Evolutionary conservation across 2,113 vertebrate species (phyloP).

Genomic region (Tichodroma muraria): DNA sequence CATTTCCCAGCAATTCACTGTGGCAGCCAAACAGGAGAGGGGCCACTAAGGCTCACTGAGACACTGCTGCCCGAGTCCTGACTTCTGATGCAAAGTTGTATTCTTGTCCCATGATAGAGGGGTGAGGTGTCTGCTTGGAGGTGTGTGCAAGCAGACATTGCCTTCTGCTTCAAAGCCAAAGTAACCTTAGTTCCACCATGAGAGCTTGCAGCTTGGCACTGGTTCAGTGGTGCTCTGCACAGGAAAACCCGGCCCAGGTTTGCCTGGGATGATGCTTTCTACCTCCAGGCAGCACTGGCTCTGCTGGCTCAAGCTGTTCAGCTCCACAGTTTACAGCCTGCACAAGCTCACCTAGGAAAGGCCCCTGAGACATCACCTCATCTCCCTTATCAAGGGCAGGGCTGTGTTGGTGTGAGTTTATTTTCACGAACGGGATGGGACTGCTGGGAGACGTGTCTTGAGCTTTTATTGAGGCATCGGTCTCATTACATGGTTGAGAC

Average conservation of each 20-base stretch:
- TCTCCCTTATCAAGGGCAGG: neutral
- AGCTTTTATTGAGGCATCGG: too few relatives aligned
- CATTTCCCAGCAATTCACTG: neutral
- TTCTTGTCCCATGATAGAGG: neutral
- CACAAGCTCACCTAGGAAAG: neutral
- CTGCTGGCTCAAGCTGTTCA: neutral
- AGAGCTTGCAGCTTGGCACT: neutral
- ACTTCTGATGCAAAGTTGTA: neutral
- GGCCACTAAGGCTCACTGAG: accelerated
- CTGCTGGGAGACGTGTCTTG: too few relatives aligned
- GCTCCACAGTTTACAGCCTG: neutral
- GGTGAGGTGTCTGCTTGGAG: neutral
- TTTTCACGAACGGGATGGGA: too few relatives aligned
- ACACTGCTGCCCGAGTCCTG: neutral
- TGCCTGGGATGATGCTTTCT: neutral
- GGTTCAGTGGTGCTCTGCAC: neutral
- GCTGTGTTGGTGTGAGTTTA: too few relatives aligned
- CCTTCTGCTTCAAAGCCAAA: neutral
- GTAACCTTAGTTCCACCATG: neutral
- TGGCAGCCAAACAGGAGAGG: neutral
- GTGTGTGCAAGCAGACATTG: neutral
- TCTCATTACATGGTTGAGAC: too few relatives aligned
- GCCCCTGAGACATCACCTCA: neutral
- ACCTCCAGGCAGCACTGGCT: neutral
- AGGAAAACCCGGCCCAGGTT: neutral